Conservation (phyloP, 1,140 invertebrate genomes). For the Choristoneura fumiferana region DNA sequence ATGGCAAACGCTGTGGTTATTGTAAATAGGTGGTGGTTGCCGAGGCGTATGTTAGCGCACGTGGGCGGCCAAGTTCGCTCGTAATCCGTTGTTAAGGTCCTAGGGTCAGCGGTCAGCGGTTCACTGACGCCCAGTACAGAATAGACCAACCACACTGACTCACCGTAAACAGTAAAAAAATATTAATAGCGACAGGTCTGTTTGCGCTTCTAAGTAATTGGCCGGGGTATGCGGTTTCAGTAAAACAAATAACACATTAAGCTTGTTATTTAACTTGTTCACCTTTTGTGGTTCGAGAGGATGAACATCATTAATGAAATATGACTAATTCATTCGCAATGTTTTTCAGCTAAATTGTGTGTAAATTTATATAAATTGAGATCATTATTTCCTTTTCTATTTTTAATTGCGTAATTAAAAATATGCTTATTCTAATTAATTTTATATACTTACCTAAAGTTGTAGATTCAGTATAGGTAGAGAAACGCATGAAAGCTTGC, state of each 20-base stretch:
- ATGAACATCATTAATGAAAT: no score
- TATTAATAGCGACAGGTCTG: slow-evolving; percentile 47
- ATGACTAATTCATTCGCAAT: no score
- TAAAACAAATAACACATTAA: neutral
- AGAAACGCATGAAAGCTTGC: no score
- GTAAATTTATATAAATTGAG: no score
- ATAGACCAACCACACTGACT: slow-evolving; percentile 57
- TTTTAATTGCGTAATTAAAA: no score
- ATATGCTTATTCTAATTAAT: no score
- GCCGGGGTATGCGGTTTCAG: slow-evolving; percentile 32
- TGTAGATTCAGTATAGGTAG: no score
- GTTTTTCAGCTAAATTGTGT: no score
- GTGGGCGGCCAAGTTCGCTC: slow-evolving; percentile 67
- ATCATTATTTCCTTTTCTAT: no score
- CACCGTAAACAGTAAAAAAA: slow-evolving; percentile 43
- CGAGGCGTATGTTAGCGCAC: slow-evolving; percentile 34
- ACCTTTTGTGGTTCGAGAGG: neutral
- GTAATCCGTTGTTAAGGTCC: slow-evolving; percentile 48
- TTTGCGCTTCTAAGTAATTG: slow-evolving; percentile 58
- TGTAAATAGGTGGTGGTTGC: neutral
- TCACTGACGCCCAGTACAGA: slow-evolving; percentile 47
- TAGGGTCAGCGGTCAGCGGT: slow-evolving; percentile 50
- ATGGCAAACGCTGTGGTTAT: neutral
- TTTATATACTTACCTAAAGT: no score
- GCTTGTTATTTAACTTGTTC: neutral